A percentile compares a stretch with the other conserved stretches of the same genome.
These are phyloP conservation scores for Idaea dimidiata DNA, from an alignment of 2,888 invertebrate species.

Conservation along the genomic window DNA sequence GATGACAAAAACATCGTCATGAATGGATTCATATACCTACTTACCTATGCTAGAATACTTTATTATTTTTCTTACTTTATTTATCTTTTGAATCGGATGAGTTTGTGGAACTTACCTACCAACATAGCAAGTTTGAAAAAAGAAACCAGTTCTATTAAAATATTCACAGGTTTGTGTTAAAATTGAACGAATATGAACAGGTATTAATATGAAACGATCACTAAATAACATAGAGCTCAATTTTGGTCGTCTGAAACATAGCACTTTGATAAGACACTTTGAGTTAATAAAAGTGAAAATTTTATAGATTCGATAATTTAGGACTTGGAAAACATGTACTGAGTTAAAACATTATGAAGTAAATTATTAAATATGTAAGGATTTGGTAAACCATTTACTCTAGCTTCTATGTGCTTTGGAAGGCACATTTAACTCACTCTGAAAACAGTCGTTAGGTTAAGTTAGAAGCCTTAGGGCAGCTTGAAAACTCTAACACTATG, in stretches of 20 bases:
- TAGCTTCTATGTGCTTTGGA: too few relatives aligned
- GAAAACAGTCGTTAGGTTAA: too few relatives aligned
- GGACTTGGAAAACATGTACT: background rate
- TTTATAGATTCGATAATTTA: background rate
- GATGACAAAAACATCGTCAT: background rate
- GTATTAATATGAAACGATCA: background rate
- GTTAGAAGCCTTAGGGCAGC: too few relatives aligned
- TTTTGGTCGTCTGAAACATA: background rate
- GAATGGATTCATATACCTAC: background rate
- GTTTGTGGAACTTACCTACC: background rate
- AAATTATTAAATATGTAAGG: too few relatives aligned
- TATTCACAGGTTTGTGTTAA: constrained; percentile 13
- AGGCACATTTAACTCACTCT: too few relatives aligned
- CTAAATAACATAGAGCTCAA: background rate
- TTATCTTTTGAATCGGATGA: constrained; percentile 1
- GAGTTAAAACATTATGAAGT: too few relatives aligned
- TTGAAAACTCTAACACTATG: too few relatives aligned
- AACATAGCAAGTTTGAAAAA: background rate
- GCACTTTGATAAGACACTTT: background rate
- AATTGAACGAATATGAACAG: constrained; percentile 3
- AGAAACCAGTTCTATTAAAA: constrained; percentile 9
- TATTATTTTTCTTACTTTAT: background rate
- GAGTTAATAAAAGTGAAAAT: background rate
- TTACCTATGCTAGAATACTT: background rate
- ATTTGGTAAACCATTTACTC: too few relatives aligned